Base-by-base conservation (phyloP, 2,797 vertebrate genomes). In the Synaphobranchus kaupii region DNA sequence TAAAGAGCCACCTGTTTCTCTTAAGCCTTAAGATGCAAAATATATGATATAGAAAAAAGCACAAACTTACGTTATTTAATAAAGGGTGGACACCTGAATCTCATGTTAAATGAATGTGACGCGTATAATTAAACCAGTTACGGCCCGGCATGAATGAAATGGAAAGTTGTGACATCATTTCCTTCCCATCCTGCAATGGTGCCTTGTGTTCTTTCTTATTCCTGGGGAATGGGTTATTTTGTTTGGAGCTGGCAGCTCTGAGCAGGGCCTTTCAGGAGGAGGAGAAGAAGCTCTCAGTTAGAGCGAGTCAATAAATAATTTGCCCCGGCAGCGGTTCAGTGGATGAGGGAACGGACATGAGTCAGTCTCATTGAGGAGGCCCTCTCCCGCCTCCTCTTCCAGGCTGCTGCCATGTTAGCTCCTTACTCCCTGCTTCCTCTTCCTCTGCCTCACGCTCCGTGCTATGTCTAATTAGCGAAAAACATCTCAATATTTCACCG, bases 271-370 rank as follows among this genome's bases (percentile, higher is more conserved):
- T 81, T 81, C 44, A 81, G 78, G 34, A 47, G 34, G 15, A 81
- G 39, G 20, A 5, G 34, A 80, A 47, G 73, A 76, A 76, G 78
- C 73, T 81, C 73, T 80, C 84, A 82, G 2, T 15, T 4, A 9
- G 56, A 48, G 10, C 25, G 56, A 82, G 84, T 89, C 81, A 78
- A 89, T 89, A 84, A 84, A 89, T 88, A 84, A 86, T 86, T 86
- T 84, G 58, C 34, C 80, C 81, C 82, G 25, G 85, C 71, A 47
- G 47, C 81, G 25, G 78, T 81, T 81, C 44, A 50, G 78, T 13
- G 44, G 78, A 48, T 25, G 44, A 12, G 47, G 44, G 78, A 50
- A 81, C 13, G 78, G 78, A 44, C 22, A 13, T 81, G 78, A 81
- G 78, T 81, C 78, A 50, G 63, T 68, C 71, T 39, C 78, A 81